These are phyloP conservation scores for Spinus olivaceus DNA, from an alignment of 2,797 vertebrate species.

Conservation along the genomic window DNA sequence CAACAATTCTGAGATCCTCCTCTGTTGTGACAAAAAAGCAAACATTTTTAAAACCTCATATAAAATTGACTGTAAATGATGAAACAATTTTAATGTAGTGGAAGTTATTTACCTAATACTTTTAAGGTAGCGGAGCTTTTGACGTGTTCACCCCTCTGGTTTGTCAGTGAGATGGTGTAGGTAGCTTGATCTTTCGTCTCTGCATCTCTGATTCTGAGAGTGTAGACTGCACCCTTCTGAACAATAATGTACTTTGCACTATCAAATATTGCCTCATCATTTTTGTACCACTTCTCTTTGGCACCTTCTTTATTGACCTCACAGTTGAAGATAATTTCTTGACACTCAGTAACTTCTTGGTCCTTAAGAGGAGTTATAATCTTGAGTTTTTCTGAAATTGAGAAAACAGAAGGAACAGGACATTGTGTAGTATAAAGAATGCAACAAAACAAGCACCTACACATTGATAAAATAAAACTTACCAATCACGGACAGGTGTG, in stretches of 20 bases:
- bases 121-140: slow-evolving; percentile 85
- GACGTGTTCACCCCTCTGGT: slow-evolving; percentile 89
- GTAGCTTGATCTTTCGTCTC: slow-evolving; percentile 84
- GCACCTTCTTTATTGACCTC: slow-evolving; percentile 95
- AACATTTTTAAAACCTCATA: background rate
- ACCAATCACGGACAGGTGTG: slow-evolving; percentile 89
- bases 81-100: background rate
- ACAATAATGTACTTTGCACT: slow-evolving; percentile 92
- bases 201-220: slow-evolving; percentile 89
- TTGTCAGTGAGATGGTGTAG: slow-evolving; percentile 84
- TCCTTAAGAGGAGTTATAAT: slow-evolving; percentile 93
- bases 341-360: slow-evolving; percentile 84
- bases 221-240: slow-evolving; percentile 92
- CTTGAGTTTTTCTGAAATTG: slow-evolving; percentile 89
- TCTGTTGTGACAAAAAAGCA: slow-evolving; percentile 73
- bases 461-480: slow-evolving; percentile 51
- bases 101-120: slow-evolving; percentile 83
- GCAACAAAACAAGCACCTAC: background rate
- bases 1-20: slow-evolving; percentile 90
- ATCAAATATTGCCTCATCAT: slow-evolving; percentile 91
- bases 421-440: background rate
- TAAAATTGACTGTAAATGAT: background rate
- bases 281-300: slow-evolving; percentile 97
- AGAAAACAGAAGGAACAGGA: slow-evolving; percentile 1
- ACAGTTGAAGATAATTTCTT: slow-evolving; percentile 93